Conservation (phyloP, 1,140 invertebrate species). For the Leptonema lineaticorne region DNA sequence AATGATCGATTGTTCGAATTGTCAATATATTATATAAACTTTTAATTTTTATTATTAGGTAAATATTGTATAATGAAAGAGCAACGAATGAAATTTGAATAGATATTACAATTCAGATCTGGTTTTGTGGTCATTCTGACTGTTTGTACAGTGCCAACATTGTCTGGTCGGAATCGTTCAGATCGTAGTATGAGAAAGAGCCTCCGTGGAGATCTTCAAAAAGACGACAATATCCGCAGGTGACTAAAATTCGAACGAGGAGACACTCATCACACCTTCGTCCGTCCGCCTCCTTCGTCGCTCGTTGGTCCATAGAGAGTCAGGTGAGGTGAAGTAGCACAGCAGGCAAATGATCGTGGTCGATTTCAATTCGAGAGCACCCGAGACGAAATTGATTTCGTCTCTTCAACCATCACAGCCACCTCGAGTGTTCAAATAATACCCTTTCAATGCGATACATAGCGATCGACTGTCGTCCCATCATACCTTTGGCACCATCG, state of each 20-base stretch:
- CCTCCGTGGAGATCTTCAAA: no score
- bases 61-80: not conserved
- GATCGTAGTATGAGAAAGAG: no score
- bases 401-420: no score
- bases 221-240: no score
- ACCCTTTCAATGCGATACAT: not conserved
- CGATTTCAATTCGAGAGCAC: slow-evolving; percentile 19
- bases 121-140: slow-evolving; percentile 16
- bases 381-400: slow-evolving; percentile 27
- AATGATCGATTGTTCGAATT: not conserved
- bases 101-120: slow-evolving; percentile 16
- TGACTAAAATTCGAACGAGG: no score
- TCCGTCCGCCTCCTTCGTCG: not conserved
- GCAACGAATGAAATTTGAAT: slow-evolving; percentile 27
- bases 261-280: no score
- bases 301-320: not conserved
- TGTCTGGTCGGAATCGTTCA: no score
- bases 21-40: not conserved
- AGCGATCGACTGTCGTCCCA: no score
- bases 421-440: slow-evolving; percentile 24
- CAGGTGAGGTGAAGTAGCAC: not conserved
- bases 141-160: not conserved
- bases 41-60: slow-evolving; percentile 18
- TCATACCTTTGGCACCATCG: no score
- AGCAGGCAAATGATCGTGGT: slow-evolving; percentile 14